Base-by-base conservation (phyloP, 2,113 vertebrate species). In the Strix uralensis region DNA sequence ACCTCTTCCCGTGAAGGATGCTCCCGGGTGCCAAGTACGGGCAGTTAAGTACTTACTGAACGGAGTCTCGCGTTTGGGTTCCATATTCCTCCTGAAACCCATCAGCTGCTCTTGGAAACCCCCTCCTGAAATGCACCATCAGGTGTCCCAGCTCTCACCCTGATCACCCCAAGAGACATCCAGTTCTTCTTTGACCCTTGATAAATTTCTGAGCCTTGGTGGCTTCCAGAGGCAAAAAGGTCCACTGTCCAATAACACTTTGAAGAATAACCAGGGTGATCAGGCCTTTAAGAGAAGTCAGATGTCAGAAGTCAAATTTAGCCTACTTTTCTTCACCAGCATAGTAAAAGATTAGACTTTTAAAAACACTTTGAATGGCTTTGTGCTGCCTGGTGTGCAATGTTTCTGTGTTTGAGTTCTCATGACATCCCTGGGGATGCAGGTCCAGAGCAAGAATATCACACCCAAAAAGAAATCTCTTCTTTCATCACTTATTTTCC, bases 41-140 rank as follows among this genome's bases (percentile, higher is more conserved):
- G 17, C 46, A 18, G 27, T 11, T 52, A 51, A 11, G 23, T 19
- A 29, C 4, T 32, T 42, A 21, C 0, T 10, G 20, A 77, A 14
- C 2, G 1, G 40, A 74, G 16, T 47, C 54, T 36, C 32, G 15
- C 34, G 27, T 14, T 29, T 30, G 69, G 34, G 9, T 10, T 87
- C n/a, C 61, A 30, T n/a, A 66, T 17, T 20, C 42, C 70, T 54
- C 11, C 70, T 3, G 4, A 59, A 91, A 77, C 4, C 44, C 40
- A 5, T 0, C 8, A 1, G 22, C 62, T 66, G 21, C 54, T 72
- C 52, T 19, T 1, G 1, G 27, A 62, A 66, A 57, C 14, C 38
- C 18, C 3, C 16, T 63, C 52, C 36, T 61, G 36, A 65, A 81
- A 52, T 0, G 7, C 29, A 30, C 32, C 79, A n/a, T 20, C 49